These are phyloP conservation scores for Mactromeris polynyma DNA, from an alignment of 2,888 invertebrate species.

Conservation along the genomic window DNA sequence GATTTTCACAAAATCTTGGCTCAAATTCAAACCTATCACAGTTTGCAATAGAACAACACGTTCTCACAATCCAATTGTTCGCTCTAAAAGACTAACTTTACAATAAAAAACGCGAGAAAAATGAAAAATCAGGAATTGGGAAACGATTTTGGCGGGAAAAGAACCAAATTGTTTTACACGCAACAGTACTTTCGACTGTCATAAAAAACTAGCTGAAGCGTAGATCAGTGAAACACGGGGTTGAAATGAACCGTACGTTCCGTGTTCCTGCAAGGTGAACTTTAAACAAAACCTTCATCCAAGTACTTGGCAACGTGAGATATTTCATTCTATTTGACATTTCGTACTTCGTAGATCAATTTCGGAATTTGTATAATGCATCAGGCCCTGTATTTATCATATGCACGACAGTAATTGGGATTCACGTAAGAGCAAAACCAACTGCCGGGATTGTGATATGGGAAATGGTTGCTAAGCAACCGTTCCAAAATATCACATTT, in stretches of 20 bases:
- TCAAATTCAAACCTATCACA: slow-evolving; percentile 8
- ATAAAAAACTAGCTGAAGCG: not conserved
- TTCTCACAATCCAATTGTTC: not conserved
- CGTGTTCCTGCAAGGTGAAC: not conserved
- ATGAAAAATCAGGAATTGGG: not conserved
- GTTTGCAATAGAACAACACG: not conserved
- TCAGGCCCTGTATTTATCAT: no score
- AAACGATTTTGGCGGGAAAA: not conserved
- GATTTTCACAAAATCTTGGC: slow-evolving; percentile 30
- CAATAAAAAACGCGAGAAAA: not conserved
- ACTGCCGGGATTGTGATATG: no score
- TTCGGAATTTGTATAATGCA: no score
- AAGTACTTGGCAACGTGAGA: not conserved
- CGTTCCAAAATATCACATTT: no score
- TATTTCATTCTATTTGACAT: not conserved
- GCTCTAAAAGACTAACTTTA: not conserved
- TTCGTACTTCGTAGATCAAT: not conserved
- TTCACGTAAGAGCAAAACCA: no score
- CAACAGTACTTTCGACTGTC: slow-evolving; percentile 13
- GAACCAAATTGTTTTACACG: not conserved
- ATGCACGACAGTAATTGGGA: no score
- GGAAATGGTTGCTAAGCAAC: no score
- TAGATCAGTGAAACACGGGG: not conserved
- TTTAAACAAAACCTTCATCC: not conserved
- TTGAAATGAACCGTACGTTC: not conserved